Evolutionary conservation across 2,113 vertebrate species (phyloP).

Genomic region (Podilymbus podiceps): DNA sequence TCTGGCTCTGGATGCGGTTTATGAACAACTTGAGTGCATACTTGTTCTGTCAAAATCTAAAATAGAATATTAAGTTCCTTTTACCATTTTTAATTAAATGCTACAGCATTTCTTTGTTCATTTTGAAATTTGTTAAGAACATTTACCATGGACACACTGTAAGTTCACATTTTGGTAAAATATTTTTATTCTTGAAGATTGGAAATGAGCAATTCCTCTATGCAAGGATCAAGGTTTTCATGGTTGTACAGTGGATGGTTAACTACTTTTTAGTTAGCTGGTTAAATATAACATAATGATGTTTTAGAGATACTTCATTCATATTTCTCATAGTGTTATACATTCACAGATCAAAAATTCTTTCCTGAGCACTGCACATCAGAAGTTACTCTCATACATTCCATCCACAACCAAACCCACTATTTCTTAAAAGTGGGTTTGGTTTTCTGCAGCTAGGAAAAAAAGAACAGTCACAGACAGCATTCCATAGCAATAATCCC

Average conservation of each 20-base stretch:
- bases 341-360: not conserved
- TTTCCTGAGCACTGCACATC: not conserved
- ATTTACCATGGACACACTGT: not conserved
- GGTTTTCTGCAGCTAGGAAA: not conserved
- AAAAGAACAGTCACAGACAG: not conserved
- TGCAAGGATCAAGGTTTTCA: not conserved
- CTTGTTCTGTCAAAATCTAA: conserved; percentile 98
- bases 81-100: not conserved
- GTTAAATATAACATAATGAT: not conserved
- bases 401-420: rapidly evolving
- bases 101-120: not conserved
- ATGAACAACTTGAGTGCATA: conserved; percentile 98
- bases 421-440: not conserved
- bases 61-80: conserved; percentile 30
- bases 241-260: not conserved
- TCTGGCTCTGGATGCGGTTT: conserved; percentile 98
- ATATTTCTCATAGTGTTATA: not conserved
- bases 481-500: not conserved
- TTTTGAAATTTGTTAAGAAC: not conserved
- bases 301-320: not conserved
- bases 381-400: not conserved
- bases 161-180: not conserved
- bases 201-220: not conserved
- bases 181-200: not conserved
- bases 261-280: not conserved